Evolutionary conservation across 92 coral and sea anemone genomes (phyloP), one percentile per base, ranked within the genome.

Genomic region (Heliopora coerulea): DNA sequence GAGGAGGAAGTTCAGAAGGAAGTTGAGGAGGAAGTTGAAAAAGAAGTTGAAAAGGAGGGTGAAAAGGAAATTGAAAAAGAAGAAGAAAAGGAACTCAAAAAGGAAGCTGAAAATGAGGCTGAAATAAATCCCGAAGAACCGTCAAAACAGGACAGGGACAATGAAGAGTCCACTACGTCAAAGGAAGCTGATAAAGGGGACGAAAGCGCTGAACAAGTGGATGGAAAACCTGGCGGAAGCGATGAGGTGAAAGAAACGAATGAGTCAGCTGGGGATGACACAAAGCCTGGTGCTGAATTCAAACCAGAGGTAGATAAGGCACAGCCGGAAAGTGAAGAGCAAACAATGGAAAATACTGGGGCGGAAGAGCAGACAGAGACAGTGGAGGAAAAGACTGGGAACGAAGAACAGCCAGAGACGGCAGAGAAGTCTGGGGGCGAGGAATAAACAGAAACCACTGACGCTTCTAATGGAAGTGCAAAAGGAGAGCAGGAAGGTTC

Each of bases 301-400:
- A 82, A 56, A 61, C 75, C 75, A 44, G 75, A 68, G 35, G 31
- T 17, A 31, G 78, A 57, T 12, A 88, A 74, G 50, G 88, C 78
- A 66, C 84, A 68, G 60, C 63, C 66, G 50, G 80, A 59, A 31
- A 59, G 49, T 41, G 33, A 30, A 60, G 87, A 86, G 67, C 91
- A 90, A 37, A 91, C 91, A 49, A 74, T 68, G 9, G 66, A 66
- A 60, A 81, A 82, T 49, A 61, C 69, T 60, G 85, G 78, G 34
- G 84, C 66, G 42, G 89, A 68, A 24, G 88, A 81, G 46, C 70
- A 52, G 52, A 54, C 66, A 50, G 73, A 56, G 41, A 80, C 74
- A 65, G 92, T 87, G 35, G 92, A 89, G 74, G 88, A 84, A 27
- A 72, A 83, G 69, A 82, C 78, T 79, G 96, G 88, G 58, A 90